These are phyloP conservation scores for Sminthurides bifidus DNA, from an alignment of 1,140 invertebrate genomes.

Conservation along the genomic window DNA sequence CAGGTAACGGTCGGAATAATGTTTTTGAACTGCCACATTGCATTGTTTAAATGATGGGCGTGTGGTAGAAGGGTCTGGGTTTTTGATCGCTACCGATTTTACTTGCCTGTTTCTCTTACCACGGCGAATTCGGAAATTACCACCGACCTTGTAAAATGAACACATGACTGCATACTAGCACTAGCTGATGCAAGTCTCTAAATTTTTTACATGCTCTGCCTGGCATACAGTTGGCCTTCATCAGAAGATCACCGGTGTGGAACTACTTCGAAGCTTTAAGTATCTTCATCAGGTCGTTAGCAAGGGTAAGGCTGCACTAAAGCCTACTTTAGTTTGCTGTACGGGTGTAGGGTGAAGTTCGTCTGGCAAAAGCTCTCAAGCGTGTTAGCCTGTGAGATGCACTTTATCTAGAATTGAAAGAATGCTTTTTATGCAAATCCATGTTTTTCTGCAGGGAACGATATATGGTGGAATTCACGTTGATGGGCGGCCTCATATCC, in stretches of 20 bases:
- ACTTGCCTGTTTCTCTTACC: neutral
- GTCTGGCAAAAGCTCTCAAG: too few species aligned
- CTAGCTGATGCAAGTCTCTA: too few species aligned
- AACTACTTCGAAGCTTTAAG: constrained; percentile 13
- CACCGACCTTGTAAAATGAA: too few species aligned
- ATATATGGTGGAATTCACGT: constrained; percentile 12
- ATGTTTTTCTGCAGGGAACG: constrained; percentile 4
- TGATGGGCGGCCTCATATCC: constrained; percentile 10
- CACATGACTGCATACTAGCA: too few species aligned
- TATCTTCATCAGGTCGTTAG: constrained; percentile 15
- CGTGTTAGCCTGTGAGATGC: neutral
- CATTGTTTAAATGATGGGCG: neutral
- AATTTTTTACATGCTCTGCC: too few species aligned
- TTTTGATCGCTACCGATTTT: neutral
- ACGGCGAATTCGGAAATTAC: too few species aligned
- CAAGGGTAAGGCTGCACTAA: constrained; percentile 4
- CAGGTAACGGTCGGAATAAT: constrained; percentile 1
- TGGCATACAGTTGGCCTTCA: constrained; percentile 6
- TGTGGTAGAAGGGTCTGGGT: neutral
- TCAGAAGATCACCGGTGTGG: neutral
- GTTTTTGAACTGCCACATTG: neutral
- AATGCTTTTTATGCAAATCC: neutral
- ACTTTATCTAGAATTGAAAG: neutral
- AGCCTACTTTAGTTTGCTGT: neutral
- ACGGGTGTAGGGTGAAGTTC: too few species aligned